Base-by-base conservation (phyloP, 2,888 invertebrate species). In the Erpobdella octoculata region DNA sequence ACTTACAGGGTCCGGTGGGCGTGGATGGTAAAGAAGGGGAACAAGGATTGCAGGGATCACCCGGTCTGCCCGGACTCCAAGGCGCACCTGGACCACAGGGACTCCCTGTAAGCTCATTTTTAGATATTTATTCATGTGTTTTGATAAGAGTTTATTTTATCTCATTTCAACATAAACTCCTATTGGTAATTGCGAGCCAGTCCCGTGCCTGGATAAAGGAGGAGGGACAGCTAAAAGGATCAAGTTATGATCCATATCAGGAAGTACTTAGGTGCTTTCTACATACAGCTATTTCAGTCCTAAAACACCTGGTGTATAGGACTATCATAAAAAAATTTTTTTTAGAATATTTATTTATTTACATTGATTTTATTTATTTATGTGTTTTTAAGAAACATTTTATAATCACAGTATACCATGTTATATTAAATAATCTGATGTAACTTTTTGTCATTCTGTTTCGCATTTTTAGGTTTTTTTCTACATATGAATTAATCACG, bases 61-160 rank as follows among this genome's bases (percentile, higher is more conserved):
- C 73, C 33, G 81, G 81, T 35, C 80, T 79, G 53, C 78, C 79
- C 68, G 81, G 81, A 31, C 69, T 76, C 12, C 74, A 77, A 18
- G 81, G 81, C n/a, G 76, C 80, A 15, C 74, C 78, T 18, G 79
- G 79, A 25, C 48, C 62, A 25, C 53, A 25, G 4, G 71, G 71
- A 59, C 21, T 58, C 12, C 33, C 58, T 12, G 69, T 69, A 69
- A n/a, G n/a, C n/a, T n/a, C n/a, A n/a, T n/a, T n/a, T 31, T 12
- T 41, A 15, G 12, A 12, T 15, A 41, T 41, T 41, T 41, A 15
- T 15, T 41, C 12, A 41, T 41, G 18, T 41, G 18, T 15, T 41
- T 15, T 41, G 12, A 15, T n/a, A 41, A 41, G 18, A 41, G 18
- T 41, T 41, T n/a, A 15, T 41, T n/a, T 41, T 41, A 15, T n/a